Evolutionary conservation across 92 coral and sea anemone species (phyloP).

Genomic region (Epizoanthus scotinus): DNA sequence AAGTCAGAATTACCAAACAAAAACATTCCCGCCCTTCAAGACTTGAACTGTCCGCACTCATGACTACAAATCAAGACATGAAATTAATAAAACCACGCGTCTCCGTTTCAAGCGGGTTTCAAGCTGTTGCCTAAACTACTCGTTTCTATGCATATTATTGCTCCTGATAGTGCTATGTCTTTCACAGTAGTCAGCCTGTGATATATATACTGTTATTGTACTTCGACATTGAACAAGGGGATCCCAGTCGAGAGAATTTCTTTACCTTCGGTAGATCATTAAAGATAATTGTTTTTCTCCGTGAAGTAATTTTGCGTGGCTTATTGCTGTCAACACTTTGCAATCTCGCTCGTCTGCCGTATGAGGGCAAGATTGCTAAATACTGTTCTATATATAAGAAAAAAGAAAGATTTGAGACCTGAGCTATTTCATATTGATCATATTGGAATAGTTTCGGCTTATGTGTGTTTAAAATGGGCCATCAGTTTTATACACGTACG

Average conservation of each 20-base stretch:
- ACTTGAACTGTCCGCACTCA: conserved; percentile 5
- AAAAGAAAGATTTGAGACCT: neutral
- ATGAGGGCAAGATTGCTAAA: neutral
- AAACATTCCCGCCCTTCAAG: neutral
- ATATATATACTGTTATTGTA: neutral
- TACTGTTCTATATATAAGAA: neutral
- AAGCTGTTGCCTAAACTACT: conserved; percentile 8
- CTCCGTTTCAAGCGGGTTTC: neutral
- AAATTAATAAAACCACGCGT: conserved; percentile 4
- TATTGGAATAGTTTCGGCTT: neutral
- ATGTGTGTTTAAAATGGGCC: neutral
- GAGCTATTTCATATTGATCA: no score
- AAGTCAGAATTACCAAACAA: neutral
- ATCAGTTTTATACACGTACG: neutral
- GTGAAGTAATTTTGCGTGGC: conserved; percentile 18
- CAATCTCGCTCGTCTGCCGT: neutral
- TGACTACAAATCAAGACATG: conserved; percentile 5
- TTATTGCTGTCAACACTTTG: conserved; percentile 30
- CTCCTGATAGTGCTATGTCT: conserved; percentile 2
- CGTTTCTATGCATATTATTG: neutral
- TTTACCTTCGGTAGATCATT: neutral
- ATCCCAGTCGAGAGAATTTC: neutral
- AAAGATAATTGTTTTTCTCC: neutral
- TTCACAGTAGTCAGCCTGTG: neutral
- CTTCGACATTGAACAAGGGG: no score